Conservation (phyloP, 2,888 invertebrate genomes). For the Lasius platythorax region DNA sequence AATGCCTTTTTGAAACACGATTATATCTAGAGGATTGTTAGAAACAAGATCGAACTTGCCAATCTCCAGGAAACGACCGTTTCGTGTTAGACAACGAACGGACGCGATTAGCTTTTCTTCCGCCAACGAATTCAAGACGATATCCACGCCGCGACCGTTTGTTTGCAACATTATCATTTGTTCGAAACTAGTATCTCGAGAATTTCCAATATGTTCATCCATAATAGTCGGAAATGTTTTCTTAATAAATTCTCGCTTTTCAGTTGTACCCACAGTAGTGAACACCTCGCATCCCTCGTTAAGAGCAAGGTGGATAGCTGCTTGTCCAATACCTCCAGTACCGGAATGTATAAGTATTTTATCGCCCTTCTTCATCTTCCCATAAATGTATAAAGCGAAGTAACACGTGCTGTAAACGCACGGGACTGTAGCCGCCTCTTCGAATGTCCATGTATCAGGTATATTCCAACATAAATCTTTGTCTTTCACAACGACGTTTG, state of each 20-base stretch:
- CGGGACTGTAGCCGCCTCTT: slow-evolving; percentile 90
- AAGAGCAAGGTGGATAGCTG: slow-evolving; percentile 89
- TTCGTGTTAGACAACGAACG: slow-evolving; percentile 87
- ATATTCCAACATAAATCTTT: slow-evolving; percentile 86
- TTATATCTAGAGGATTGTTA: slow-evolving; percentile 90
- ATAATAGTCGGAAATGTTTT: slow-evolving; percentile 87
- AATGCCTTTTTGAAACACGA: slow-evolving; percentile 90
- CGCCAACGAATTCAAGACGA: slow-evolving; percentile 96
- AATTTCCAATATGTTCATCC: slow-evolving; percentile 93
- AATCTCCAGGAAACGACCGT: slow-evolving; percentile 93
- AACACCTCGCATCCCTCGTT: slow-evolving; percentile 87
- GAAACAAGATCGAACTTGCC: slow-evolving; percentile 93
- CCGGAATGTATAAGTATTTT: slow-evolving; percentile 85
- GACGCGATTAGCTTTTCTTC: slow-evolving; percentile 95
- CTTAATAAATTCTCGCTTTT: slow-evolving; percentile 87
- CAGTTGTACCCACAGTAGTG: slow-evolving; percentile 88
- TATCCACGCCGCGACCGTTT: slow-evolving; percentile 94
- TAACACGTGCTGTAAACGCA: slow-evolving; percentile 89
- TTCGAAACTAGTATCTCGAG: slow-evolving; percentile 95
- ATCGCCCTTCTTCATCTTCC: slow-evolving; percentile 86
- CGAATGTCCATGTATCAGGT: slow-evolving; percentile 88
- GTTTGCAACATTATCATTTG: slow-evolving; percentile 93
- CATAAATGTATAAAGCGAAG: slow-evolving; percentile 87
- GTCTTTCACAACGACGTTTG: background rate
- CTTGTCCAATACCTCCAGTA: no score